Conservation (phyloP, 2,888 invertebrate genomes). For the Myopa tessellatipennis region DNA sequence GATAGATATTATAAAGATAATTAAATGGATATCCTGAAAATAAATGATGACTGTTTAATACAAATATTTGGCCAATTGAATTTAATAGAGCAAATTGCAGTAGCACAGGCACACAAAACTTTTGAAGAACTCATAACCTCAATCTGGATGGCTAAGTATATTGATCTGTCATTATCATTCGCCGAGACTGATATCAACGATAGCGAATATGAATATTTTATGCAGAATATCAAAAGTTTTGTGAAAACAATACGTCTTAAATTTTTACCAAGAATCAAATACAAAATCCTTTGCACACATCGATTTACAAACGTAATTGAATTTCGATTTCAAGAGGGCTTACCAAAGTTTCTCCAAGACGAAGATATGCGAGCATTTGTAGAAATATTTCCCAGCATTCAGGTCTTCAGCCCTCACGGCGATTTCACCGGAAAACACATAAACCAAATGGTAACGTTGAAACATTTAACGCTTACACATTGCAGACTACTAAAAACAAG, state of each 20-base stretch:
- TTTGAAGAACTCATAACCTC: background rate
- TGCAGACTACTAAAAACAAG: background rate
- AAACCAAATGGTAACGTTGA: constrained; percentile 4
- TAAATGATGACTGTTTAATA: background rate
- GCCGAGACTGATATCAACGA: background rate
- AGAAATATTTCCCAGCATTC: background rate
- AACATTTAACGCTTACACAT: background rate
- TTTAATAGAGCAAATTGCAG: background rate
- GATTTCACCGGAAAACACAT: constrained; percentile 22
- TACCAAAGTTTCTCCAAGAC: background rate
- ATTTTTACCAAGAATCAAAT: constrained; percentile 5
- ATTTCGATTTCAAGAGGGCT: constrained; percentile 4
- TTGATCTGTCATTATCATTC: background rate
- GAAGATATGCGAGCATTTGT: background rate
- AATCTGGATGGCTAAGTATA: background rate
- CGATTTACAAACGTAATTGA: background rate
- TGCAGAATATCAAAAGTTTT: background rate
- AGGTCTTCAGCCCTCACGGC: background rate
- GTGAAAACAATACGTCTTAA: background rate
- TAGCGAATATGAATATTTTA: constrained; percentile 1
- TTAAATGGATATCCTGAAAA: background rate
- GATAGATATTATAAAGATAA: too few relatives aligned
- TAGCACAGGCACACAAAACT: background rate
- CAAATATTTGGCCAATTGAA: background rate
- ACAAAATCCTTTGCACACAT: background rate